Base-by-base conservation (phyloP, 2,888 invertebrate species). In the Falcaria lacertinaria region DNA sequence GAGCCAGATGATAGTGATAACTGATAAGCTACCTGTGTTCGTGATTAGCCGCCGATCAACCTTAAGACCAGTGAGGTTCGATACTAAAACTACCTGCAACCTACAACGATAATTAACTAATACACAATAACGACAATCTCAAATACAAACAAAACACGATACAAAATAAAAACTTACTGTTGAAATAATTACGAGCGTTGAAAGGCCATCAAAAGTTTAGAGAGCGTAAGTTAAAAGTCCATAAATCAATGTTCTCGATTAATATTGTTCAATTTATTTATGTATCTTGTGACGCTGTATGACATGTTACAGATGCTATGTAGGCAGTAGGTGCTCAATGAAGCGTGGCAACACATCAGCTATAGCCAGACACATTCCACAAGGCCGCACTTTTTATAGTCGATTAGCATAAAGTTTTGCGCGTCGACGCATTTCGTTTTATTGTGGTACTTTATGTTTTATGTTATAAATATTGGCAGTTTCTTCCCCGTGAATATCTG, bases 21-120 rank as follows among this genome's bases (percentile, higher is more conserved):
- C 82, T 65, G 79, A 78, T 78, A 74, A 52, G 83, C 83, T 83
- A 85, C 84, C 80, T 80, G 83, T 81, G 74, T 82, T 82, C 54
- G 60, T 68, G 73, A 74, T 76, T 69, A 74, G 64, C 64, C 55
- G 54, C 51, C 57, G 52, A 58, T 59, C 49, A 42, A 38, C 33
- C 47, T 50, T 39, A 45, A 44, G 39, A 36, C 33, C 45, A 44
- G 17, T 17, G 11, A n/a, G 4, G 14, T 17, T 8, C n/a, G n/a
- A 13, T 2, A 36, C n/a, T 13, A 8, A 22, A 13, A 15, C 8
- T 25, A 15, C 7, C 8, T 7, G 7, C 7, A 15, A 14, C 14
- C 13, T 34, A 22, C 22, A 25, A 19, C 8, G 7, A 8, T 11
- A 22, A 37, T 37, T 14, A 11, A 36, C 19, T 19, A 36, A 17